Conservation (phyloP, 2,797 vertebrate genomes). For the Syngnathus rostellatus region DNA sequence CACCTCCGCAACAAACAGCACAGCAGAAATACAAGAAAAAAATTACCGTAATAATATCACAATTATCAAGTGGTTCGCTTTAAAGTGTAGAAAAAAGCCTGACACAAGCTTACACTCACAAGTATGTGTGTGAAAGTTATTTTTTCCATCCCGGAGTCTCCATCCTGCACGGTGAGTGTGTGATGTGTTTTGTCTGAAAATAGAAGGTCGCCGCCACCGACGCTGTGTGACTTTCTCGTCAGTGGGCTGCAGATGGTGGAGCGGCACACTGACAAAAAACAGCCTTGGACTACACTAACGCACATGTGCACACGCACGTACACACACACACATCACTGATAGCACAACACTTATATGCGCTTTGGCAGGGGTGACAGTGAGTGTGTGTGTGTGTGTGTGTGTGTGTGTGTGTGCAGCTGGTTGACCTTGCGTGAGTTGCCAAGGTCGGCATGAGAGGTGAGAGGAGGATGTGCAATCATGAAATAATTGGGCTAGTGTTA, state of each 20-base stretch:
- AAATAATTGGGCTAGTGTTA: background rate
- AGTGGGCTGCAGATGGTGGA: constrained; percentile 73
- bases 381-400: background rate
- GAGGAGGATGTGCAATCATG: background rate
- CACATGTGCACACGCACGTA: constrained; percentile 37
- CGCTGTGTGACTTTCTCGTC: constrained; percentile 73
- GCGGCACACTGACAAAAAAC: constrained; percentile 64
- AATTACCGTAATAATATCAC: too few species aligned
- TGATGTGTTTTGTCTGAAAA: constrained; percentile 81
- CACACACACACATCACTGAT: constrained; percentile 48
- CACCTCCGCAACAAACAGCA: constrained; percentile 2
- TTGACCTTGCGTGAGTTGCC: constrained; percentile 65
- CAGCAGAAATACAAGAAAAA: background rate
- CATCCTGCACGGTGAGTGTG: constrained; percentile 59
- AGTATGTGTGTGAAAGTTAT: constrained; percentile 40
- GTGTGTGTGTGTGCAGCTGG: constrained; percentile 32
- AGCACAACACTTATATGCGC: constrained; percentile 55
- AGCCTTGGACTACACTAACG: constrained; percentile 70
- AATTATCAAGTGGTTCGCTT: background rate
- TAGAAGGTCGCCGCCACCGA: constrained; percentile 74
- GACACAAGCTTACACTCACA: background rate
- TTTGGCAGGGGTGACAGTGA: constrained; percentile 16
- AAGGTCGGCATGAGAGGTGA: constrained; percentile 60
- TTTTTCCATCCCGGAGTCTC: constrained; percentile 64
- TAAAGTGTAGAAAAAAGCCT: too few species aligned